Base-by-base conservation (phyloP, 2,113 vertebrate species). In the Sinocyclocheilus grahami region DNA sequence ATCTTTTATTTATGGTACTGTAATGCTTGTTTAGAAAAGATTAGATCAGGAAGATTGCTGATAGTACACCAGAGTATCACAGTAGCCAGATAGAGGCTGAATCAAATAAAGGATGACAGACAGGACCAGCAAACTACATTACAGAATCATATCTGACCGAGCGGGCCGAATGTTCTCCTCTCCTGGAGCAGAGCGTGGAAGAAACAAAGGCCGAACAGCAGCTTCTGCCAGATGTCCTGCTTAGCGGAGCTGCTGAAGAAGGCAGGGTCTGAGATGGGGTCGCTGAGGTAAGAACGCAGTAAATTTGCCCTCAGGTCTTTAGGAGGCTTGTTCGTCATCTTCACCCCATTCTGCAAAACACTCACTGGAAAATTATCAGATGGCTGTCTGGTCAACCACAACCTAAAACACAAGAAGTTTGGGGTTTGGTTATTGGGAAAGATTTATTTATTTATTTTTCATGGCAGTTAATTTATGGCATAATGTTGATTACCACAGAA, bases 261-360 rank as follows among this genome's bases (percentile, higher is more conserved):
- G 1, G 65, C 11, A 0, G 96, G 92, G 86, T 99, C 96, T 0
- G 96, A 97, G 90, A 99, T 90, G 10, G 97, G 97, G 86, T 99
- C 95, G 8, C 95, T 97, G 69, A 96, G 93, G 92, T 97, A 98
- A 0, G 97, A 98, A 4, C 94, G 96, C 72, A 98, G 90, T 46
- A 98, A 93, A 76, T 98, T 99, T 27, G 97, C 97, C 82, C 96
- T 91, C 3, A 99, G 89, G 0, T 97, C 97, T 88, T 98, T 98
- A 0, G 97, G 97, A n/a, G 97, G 97, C 83, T 99, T 96, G 0
- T 98, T 99, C 0, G 97, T 99, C 97, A 98, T 99, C 93, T 98
- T 98, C 89, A 99, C 93, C 39, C 97, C 95, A 37, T 98, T 97
- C 93, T 98, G 96, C 30, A 98, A 96, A 88, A 99, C 97, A 83